Conservation (phyloP, 2,113 vertebrate genomes). For the Dryoscopus gambensis region DNA sequence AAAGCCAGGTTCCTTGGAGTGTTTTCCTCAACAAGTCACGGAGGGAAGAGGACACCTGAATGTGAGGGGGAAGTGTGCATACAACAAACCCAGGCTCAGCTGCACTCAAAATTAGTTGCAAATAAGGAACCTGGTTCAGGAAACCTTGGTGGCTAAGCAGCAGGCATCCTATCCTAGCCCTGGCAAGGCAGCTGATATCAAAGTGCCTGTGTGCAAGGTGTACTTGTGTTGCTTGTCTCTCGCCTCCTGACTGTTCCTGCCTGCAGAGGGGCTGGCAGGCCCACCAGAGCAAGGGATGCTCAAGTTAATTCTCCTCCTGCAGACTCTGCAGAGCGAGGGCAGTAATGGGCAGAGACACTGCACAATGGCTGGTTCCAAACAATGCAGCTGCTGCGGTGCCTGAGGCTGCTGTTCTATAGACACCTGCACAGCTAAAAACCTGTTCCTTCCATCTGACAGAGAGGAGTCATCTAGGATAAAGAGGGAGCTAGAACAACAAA, state of each 20-base stretch:
- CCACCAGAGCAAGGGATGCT: not conserved
- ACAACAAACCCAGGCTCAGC: not conserved
- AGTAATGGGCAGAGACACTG: not conserved
- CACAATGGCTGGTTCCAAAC: not conserved
- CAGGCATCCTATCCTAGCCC: not conserved
- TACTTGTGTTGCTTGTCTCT: not conserved
- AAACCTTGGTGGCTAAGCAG: not conserved
- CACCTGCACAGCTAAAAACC: not conserved
- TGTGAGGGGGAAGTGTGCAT: not conserved
- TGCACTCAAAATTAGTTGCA: not conserved
- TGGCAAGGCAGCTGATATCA: not conserved
- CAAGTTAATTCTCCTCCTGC: not conserved
- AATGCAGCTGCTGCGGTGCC: not conserved
- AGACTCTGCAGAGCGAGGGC: not conserved
- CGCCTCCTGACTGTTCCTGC: not conserved
- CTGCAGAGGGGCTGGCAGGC: not conserved
- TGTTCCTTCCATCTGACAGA: not conserved
- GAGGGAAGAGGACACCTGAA: not conserved
- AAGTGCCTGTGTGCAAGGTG: not conserved
- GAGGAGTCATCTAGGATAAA: not conserved
- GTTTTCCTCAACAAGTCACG: not conserved
- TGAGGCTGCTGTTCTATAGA: not conserved
- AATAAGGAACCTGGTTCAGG: not conserved
- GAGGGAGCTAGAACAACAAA: not conserved
- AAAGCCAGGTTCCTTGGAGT: constrained; percentile 2